phyloP scores from a whole-genome alignment of 2,888 invertebrate genomes.

The Rutpela maculata region DNA sequence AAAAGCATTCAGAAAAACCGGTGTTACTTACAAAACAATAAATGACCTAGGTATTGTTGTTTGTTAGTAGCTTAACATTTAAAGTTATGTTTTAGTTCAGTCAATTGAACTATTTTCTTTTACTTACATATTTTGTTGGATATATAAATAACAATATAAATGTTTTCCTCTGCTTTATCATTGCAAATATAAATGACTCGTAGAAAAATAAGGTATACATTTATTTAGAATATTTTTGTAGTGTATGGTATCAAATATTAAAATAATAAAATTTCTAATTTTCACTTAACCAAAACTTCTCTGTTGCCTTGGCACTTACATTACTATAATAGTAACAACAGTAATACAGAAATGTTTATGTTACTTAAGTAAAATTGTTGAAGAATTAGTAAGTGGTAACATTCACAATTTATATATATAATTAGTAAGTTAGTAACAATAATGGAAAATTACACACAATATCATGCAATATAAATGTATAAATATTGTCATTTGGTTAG shows the following conservation, averaged over 20 bases:
- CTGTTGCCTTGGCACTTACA: too few relatives aligned
- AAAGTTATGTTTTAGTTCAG: background rate
- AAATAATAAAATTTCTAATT: too few relatives aligned
- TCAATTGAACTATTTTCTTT: background rate
- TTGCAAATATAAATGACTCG: background rate
- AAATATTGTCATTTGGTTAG: slow-evolving; percentile 16
- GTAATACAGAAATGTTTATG: too few relatives aligned
- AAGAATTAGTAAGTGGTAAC: background rate
- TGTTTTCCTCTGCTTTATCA: background rate
- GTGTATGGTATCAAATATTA: too few relatives aligned
- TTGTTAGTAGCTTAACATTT: background rate
- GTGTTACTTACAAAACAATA: background rate
- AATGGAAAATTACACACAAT: background rate
- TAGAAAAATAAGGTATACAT: background rate
- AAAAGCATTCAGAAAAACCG: background rate
- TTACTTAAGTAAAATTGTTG: background rate
- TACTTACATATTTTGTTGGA: background rate
- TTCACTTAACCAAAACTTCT: too few relatives aligned
- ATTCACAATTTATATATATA: background rate
- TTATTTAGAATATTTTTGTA: background rate
- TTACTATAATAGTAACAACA: too few relatives aligned
- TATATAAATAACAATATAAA: background rate
- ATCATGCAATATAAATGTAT: background rate
- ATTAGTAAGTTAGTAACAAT: background rate
- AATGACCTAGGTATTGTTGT: background rate